Conservation (phyloP, 2,888 invertebrate species). For the Bembecia ichneumoniformis region DNA sequence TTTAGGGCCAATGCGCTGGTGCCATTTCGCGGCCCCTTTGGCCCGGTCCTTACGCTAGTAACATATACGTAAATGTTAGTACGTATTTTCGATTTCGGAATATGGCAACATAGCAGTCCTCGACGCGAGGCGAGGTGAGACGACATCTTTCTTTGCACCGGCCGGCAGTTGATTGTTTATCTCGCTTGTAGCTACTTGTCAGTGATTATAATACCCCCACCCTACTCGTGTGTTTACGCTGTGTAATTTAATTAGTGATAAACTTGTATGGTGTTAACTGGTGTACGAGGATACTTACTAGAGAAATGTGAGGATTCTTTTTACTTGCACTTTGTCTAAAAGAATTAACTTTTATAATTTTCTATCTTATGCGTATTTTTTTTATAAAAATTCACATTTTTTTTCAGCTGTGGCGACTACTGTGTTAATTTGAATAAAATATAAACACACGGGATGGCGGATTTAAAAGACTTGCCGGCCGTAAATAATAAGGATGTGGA, state of each 20-base stretch:
- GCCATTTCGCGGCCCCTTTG: too few relatives aligned
- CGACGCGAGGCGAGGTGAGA: constrained; percentile 1
- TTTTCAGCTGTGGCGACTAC: too few relatives aligned
- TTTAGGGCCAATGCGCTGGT: too few relatives aligned
- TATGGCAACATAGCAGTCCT: constrained; percentile 17
- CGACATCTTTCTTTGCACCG: not conserved
- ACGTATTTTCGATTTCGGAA: not conserved
- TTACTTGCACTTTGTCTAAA: too few relatives aligned
- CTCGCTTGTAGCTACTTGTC: constrained; percentile 24
- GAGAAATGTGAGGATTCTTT: too few relatives aligned
- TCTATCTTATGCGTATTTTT: too few relatives aligned
- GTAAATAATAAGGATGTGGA: constrained; percentile 34
- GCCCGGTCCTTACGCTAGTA: too few relatives aligned
- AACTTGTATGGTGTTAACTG: constrained; percentile 16
- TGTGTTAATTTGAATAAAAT: too few relatives aligned
- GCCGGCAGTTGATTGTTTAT: constrained; percentile 29
- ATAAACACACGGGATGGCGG: constrained; percentile 34
- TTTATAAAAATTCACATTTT: too few relatives aligned
- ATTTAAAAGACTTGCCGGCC: constrained; percentile 40
- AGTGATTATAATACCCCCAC: constrained; percentile 1
- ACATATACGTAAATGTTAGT: too few relatives aligned
- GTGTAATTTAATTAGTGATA: constrained; percentile 47
- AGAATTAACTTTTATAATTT: too few relatives aligned
- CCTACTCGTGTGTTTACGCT: constrained; percentile 31
- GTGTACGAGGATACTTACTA: not conserved